Evolutionary conservation across 2,797 vertebrate species (phyloP), one percentile per base, ranked within the genome.

Genomic region (Poliocrania exsul): DNA sequence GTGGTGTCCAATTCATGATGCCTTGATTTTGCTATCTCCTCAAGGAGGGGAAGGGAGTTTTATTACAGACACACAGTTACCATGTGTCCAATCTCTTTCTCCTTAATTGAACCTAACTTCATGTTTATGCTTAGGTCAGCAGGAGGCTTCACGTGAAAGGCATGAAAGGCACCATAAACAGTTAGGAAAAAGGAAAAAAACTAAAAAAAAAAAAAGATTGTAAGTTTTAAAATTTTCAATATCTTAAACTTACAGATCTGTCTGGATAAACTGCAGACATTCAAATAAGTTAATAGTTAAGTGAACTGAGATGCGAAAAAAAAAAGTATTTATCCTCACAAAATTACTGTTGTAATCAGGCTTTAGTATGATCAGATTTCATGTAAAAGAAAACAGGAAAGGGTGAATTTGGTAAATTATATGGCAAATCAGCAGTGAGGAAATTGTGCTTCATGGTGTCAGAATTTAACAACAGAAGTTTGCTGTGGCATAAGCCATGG

Each of bases 81-180:
- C 56, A 9, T 31, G 58, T 50, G 78, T 65, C 86, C 18, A 3
- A 9, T 40, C 16, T 77, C 73, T 93, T 77, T 50, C 62, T 96
- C 87, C 73, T 95, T 57, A 81, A 51, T 64, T 60, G 77, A 92
- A 74, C 94, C 95, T 82, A 97, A 93, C 74, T 61, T 69, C 69
- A 92, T 79, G 86, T 70, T 92, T 95, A 75, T 94, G 87, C 66
- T 82, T 82, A 91, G 81, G 97, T 93, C 85, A 65, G 92, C 50
- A 83, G 65, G 82, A 95, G 84, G 86, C 87, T 97, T 95, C 69
- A 47, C 80, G 77, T 86, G 86, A 97, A 98, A 97, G 97, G 97
- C 93, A 96, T 98, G 94, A 98, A 99, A 99, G 98, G 98, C 98
- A 98, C 98, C 97, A 94, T 98, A 96, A 98, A 97, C 97, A 38